phyloP scores from a whole-genome alignment of 2,113 vertebrate genomes.

The Scophthalmus maximus region DNA sequence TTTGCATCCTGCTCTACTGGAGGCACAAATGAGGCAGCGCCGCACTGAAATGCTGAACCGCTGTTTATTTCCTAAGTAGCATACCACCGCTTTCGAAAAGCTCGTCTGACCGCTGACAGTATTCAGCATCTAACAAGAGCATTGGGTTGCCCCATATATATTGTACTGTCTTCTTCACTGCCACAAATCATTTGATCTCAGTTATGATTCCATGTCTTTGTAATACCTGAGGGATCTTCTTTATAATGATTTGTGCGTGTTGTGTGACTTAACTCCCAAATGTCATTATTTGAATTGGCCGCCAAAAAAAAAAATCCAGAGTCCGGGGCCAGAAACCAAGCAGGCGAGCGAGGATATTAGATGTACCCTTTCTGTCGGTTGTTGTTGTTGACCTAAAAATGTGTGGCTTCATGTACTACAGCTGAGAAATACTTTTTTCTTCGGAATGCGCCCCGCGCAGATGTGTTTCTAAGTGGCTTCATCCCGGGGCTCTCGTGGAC shows the following conservation, averaged over 20 bases:
- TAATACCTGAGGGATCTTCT: too few relatives aligned
- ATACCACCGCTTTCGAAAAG: not conserved
- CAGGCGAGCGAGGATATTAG: too few relatives aligned
- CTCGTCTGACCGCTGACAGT: too few relatives aligned
- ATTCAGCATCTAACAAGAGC: not conserved
- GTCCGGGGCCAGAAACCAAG: not conserved
- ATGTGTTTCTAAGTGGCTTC: constrained; percentile 64
- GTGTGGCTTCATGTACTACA: constrained; percentile 4
- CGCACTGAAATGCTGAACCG: not conserved
- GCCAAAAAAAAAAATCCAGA: too few relatives aligned
- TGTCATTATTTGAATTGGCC: not conserved
- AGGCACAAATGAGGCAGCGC: not conserved
- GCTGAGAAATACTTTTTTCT: constrained; percentile 10
- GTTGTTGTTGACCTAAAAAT: not conserved
- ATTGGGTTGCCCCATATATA: not conserved
- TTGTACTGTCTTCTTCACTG: not conserved
- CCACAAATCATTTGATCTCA: not conserved
- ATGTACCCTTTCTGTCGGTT: too few relatives aligned
- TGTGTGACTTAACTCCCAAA: not conserved
- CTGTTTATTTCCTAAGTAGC: not conserved
- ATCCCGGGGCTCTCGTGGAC: constrained; percentile 71
- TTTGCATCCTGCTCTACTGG: not conserved
- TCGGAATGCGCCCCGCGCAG: constrained; percentile 27
- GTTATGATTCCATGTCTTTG: not conserved
- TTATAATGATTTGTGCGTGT: not conserved